A percentile compares a stretch with the other conserved stretches of the same genome.
These are phyloP conservation scores for Standfussiana lucernea DNA, from an alignment of 2,888 invertebrate genomes.

Conservation along the genomic window DNA sequence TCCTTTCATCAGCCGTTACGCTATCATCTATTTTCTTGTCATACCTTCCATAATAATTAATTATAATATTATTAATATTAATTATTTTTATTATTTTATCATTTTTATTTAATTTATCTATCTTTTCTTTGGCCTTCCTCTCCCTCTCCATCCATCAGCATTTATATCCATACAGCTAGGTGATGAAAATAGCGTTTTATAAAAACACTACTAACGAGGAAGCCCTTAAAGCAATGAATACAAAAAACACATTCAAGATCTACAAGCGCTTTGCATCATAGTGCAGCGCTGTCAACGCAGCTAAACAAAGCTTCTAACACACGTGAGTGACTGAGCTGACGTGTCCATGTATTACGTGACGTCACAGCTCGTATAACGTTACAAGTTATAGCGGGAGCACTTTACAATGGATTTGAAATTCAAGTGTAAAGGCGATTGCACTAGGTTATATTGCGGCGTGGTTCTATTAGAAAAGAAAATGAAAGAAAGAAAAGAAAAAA, in stretches of 20 bases:
- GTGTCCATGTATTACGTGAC: conserved; percentile 47
- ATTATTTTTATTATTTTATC: too few species aligned
- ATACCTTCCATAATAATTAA: background rate
- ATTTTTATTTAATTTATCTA: too few species aligned
- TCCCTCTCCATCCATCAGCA: background rate
- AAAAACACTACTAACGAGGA: too few species aligned
- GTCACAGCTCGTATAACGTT: conserved; percentile 5
- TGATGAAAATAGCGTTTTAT: background rate
- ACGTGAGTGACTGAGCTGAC: conserved; percentile 30
- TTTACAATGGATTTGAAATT: conserved; percentile 13
- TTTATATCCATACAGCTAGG: background rate
- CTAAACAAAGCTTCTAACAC: conserved; percentile 25
- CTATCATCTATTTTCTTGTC: background rate
- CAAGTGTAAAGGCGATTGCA: background rate
- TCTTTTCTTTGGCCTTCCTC: background rate
- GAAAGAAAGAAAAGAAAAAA: too few species aligned
- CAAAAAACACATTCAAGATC: background rate
- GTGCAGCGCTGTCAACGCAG: conserved; percentile 30
- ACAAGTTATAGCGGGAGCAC: background rate
- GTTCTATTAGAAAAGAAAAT: too few species aligned
- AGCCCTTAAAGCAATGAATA: too few species aligned
- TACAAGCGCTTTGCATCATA: conserved; percentile 19
- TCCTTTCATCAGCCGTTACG: background rate
- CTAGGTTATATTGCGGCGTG: background rate
- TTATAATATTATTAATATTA: too few species aligned